Evolutionary conservation across 2,113 vertebrate genomes (phyloP).

Genomic region (Sphyrna mokarran): DNA sequence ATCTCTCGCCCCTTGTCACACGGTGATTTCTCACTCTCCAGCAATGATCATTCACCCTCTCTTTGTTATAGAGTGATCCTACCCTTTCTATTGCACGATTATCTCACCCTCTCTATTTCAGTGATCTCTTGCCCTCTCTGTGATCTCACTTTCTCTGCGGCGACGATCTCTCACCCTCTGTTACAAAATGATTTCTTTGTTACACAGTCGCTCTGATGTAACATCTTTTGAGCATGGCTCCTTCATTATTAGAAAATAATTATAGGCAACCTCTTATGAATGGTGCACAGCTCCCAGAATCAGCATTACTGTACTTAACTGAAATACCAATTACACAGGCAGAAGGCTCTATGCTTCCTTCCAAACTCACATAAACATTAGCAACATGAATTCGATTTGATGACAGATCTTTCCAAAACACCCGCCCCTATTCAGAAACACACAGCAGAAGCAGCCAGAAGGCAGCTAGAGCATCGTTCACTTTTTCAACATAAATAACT

Average conservation of each 20-base stretch:
- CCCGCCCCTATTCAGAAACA: slow-evolving; percentile 22
- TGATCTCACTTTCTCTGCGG: neutral
- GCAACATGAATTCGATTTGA: slow-evolving; percentile 26
- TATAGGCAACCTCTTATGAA: slow-evolving; percentile 14
- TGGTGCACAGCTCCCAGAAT: slow-evolving; percentile 15
- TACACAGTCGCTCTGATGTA: neutral
- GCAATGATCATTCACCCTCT: neutral
- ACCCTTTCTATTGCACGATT: neutral
- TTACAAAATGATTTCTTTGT: neutral
- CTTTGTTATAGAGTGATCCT: neutral
- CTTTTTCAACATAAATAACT: slow-evolving; percentile 28
- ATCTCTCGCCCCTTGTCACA: neutral
- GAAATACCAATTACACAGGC: slow-evolving; percentile 30
- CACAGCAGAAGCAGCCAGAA: slow-evolving; percentile 24
- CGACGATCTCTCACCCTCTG: neutral
- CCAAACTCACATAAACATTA: slow-evolving; percentile 22
- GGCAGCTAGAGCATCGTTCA: neutral
- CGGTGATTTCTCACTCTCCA: neutral
- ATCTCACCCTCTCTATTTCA: neutral
- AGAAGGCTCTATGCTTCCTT: slow-evolving; percentile 14
- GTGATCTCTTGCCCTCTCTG: neutral
- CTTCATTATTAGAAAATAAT: slow-evolving; percentile 8
- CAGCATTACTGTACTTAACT: slow-evolving; percentile 14
- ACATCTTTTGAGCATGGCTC: neutral
- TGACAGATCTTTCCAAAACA: slow-evolving; percentile 30